A percentile compares a stretch with the other conserved stretches of the same genome.
These are phyloP conservation scores for Parazoanthus atlanticus DNA, from an alignment of 92 coral and sea anemone species.

Conservation along the genomic window DNA sequence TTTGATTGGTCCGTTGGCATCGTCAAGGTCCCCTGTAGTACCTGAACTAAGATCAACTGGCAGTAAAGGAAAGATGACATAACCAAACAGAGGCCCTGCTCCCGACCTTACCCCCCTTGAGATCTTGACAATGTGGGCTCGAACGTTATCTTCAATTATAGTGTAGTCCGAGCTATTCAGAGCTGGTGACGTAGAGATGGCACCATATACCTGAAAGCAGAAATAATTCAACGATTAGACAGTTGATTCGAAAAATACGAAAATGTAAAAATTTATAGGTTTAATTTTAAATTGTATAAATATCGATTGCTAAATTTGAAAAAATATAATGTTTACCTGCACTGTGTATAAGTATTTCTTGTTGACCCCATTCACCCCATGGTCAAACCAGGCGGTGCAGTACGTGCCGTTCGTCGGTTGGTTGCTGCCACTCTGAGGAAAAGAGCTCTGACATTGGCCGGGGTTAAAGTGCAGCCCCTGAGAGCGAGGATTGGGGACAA, in stretches of 20 bases:
- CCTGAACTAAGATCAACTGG: neutral
- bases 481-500: too few relatives aligned
- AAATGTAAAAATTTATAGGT: neutral
- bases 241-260: neutral
- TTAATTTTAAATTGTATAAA: neutral
- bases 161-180: neutral
- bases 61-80: neutral
- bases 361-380: neutral
- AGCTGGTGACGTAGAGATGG: neutral
- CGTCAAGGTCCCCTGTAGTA: neutral
- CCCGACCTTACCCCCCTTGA: neutral
- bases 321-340: neutral
- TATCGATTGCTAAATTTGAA: neutral
- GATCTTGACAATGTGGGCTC: conserved; percentile 7
- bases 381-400: too few relatives aligned
- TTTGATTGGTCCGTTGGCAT: neutral
- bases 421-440: too few relatives aligned
- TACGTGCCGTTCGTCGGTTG: too few relatives aligned
- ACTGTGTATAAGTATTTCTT: neutral
- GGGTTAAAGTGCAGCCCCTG: too few relatives aligned
- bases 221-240: neutral
- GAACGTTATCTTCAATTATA: neutral
- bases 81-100: neutral
- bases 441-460: too few relatives aligned
- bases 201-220: conserved; percentile 2